Base-by-base conservation (phyloP, 2,113 vertebrate species). In the Telmatochromis sp. region DNA sequence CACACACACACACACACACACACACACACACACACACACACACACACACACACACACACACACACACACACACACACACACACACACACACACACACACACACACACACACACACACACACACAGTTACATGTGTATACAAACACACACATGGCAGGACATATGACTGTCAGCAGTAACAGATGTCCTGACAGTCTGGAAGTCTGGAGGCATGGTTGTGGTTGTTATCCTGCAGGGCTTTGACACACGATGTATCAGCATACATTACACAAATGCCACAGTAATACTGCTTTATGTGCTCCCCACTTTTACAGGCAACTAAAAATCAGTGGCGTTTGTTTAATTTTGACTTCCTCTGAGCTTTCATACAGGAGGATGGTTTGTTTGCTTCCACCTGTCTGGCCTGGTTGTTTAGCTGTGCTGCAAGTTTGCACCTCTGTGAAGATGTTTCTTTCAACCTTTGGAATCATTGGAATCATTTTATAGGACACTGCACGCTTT, bases 161-260 rank as follows among this genome's bases (percentile, higher is more conserved):
- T 93, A 94, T 95, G 95, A 95, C 96, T 95, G 93, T 94, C 91
- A 95, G 95, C 95, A 63, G 91, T 95, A 95, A 91, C 96, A 96
- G 96, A 96, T 96, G 95, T 96, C 96, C 91, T 90, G 91, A 96
- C 96, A 96, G 95, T 93, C 95, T 96, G 96, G 89, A 88, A 81
- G 95, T 96, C 96, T 95, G 87, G 80, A 96, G 95, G 95, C 95
- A 79, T 87, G 37, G 90, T 95, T 92, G 90, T 92, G 94, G 82
- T 91, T 82, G 85, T 90, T 85, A 80, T 94, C 94, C 95, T 96
- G 90, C 88, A 93, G 93, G 93, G 94, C 89, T 94, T 96, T 96
- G 94, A 96, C 93, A 94, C 87, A 91, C 55, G 84, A 95, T 94
- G 94, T 89, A 94, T 93, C 93, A 92, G 95, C 94, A 95, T 94